phyloP scores from a whole-genome alignment of 2,797 vertebrate genomes.

The Poeciliopsis turneri region DNA sequence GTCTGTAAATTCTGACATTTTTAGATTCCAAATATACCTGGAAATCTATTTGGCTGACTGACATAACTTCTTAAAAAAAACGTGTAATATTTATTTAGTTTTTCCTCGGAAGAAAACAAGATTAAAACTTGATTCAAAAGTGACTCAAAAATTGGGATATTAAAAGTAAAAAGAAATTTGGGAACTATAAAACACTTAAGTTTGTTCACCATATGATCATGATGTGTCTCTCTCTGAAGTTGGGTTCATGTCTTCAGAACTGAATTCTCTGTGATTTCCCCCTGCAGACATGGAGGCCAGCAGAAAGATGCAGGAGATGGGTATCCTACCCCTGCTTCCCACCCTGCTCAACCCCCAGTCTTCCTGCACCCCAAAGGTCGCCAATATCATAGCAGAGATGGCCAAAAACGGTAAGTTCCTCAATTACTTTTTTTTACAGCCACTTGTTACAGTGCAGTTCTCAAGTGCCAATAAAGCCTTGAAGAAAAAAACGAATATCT shows the following conservation, averaged over 20 bases:
- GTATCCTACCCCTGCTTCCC: conserved; percentile 88
- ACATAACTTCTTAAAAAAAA: not conserved
- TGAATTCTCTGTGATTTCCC: not conserved
- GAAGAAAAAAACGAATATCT: too few relatives aligned
- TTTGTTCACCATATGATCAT: not conserved
- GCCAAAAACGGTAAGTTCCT: conserved; percentile 89
- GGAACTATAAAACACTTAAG: not conserved
- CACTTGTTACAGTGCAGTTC: too few relatives aligned
- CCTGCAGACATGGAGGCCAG: conserved; percentile 91
- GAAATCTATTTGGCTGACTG: too few relatives aligned
- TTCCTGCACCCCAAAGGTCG: conserved; percentile 93
- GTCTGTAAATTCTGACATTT: too few relatives aligned
- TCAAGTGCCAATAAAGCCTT: too few relatives aligned
- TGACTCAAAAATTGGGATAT: not conserved
- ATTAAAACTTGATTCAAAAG: not conserved
- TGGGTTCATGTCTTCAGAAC: not conserved
- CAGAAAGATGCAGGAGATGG: conserved; percentile 93
- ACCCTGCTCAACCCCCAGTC: conserved; percentile 87
- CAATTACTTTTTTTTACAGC: too few relatives aligned
- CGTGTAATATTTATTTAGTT: not conserved
- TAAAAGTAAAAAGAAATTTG: not conserved
- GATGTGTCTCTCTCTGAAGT: not conserved
- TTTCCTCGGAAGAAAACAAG: not conserved
- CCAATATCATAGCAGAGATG: conserved; percentile 97
- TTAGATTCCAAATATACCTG: too few relatives aligned